Evolutionary conservation across 2,888 invertebrate species (phyloP).

Genomic region (Strigamia transsilvanica): DNA sequence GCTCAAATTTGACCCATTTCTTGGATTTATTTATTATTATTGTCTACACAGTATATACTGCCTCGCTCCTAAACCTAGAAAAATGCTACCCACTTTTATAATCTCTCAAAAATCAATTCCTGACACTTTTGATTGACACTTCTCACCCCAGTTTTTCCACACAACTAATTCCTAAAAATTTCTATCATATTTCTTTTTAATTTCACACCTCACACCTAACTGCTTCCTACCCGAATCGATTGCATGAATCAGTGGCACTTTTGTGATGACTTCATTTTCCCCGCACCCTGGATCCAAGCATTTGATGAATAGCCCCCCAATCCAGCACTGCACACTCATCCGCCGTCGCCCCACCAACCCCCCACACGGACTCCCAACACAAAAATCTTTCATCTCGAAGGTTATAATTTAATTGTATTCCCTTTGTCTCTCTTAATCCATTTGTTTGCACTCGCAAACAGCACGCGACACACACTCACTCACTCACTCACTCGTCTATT

Average conservation of each 20-base stretch:
- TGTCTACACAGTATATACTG: too few relatives aligned
- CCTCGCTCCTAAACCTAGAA: too few relatives aligned
- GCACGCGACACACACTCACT: constrained; percentile 18
- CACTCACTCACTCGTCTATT: constrained; percentile 32
- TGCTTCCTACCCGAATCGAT: neutral
- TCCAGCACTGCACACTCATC: neutral
- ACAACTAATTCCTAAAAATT: neutral
- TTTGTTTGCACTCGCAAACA: constrained; percentile 46
- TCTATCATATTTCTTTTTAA: neutral
- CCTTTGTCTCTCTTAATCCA: constrained; percentile 47
- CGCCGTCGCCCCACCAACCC: neutral
- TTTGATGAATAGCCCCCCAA: constrained; percentile 12
- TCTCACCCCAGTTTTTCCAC: neutral
- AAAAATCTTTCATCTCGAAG: constrained; percentile 31
- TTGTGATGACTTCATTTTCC: constrained; percentile 42
- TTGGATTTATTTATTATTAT: too few relatives aligned
- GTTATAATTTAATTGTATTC: constrained; percentile 43
- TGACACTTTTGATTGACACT: neutral
- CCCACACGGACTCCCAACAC: neutral
- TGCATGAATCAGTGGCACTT: constrained; percentile 41
- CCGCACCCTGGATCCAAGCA: neutral
- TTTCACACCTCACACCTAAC: constrained; percentile 27
- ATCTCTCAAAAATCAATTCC: neutral
- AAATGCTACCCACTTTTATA: too few relatives aligned
- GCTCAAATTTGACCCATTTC: too few relatives aligned